Percentiles rank a stretch among this genome's conserved stretches.
Conservation (phyloP, 1,140 invertebrate genomes). For the Steinernema feltiae region DNA sequence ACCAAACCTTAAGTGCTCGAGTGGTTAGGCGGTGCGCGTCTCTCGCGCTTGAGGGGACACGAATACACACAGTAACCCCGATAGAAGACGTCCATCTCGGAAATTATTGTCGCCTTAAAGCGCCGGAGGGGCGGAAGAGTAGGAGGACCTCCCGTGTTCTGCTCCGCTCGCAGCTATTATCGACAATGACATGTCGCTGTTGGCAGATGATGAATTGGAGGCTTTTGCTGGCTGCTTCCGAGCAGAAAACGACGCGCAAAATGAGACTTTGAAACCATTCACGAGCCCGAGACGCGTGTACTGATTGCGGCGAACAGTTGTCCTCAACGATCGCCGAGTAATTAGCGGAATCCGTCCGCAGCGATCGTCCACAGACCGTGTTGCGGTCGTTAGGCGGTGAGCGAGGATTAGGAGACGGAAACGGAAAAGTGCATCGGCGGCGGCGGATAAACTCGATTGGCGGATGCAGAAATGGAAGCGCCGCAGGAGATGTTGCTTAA, state of each 20-base stretch:
- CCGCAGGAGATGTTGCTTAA: not conserved
- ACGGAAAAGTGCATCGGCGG: not conserved
- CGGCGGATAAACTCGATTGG: not conserved
- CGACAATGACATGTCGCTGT: slow-evolving; percentile 13
- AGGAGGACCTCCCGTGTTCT: not conserved
- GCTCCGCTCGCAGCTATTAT: not conserved
- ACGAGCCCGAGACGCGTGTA: not conserved
- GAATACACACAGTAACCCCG: not conserved
- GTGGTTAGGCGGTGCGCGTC: no score
- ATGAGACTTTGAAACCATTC: slow-evolving; percentile 10
- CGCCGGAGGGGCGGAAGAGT: not conserved
- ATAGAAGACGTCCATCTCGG: not conserved
- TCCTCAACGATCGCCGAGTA: not conserved
- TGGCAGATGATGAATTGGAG: slow-evolving; percentile 8
- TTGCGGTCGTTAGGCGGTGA: no score
- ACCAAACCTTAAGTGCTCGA: not conserved
- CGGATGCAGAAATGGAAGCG: not conserved
- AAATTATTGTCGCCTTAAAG: not conserved
- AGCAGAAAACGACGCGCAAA: not conserved
- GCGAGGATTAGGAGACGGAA: not conserved
- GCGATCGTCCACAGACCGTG: not conserved
- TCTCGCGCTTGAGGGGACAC: no score
- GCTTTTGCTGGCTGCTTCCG: not conserved
- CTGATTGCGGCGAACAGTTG: slow-evolving; percentile 1
- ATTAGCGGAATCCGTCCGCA: not conserved